Conservation (phyloP, 2,888 invertebrate species). For the Cheilosia grossa region DNA sequence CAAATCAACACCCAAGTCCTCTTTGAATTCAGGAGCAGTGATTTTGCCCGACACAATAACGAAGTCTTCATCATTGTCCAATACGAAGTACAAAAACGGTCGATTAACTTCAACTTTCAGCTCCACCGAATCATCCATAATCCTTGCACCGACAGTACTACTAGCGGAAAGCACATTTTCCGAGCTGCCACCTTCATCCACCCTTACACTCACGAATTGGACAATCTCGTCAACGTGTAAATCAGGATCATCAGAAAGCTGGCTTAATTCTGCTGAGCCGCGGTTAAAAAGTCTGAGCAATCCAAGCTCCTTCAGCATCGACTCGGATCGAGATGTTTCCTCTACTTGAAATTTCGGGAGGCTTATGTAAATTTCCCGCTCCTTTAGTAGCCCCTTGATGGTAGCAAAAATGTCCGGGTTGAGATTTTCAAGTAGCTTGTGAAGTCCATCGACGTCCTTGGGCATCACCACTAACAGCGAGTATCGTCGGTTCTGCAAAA, state of each 20-base stretch:
- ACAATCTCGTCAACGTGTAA: slow-evolving; percentile 88
- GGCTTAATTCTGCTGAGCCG: slow-evolving; percentile 85
- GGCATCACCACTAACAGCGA: slow-evolving; percentile 86
- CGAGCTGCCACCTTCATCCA: slow-evolving; percentile 85
- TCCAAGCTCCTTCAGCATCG: slow-evolving; percentile 85
- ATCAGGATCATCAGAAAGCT: slow-evolving; percentile 85
- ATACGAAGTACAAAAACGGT: slow-evolving; percentile 87
- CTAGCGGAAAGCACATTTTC: slow-evolving; percentile 83
- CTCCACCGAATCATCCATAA: slow-evolving; percentile 77
- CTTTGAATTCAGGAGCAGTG: slow-evolving; percentile 83
- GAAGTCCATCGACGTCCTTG: slow-evolving; percentile 85
- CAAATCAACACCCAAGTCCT: slow-evolving; percentile 55
- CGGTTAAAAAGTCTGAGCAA: slow-evolving; percentile 86
- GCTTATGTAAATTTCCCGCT: slow-evolving; percentile 83
- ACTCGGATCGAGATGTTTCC: slow-evolving; percentile 86
- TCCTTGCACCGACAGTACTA: slow-evolving; percentile 55
- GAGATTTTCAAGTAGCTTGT: slow-evolving; percentile 85
- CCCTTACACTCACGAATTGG: slow-evolving; percentile 86
- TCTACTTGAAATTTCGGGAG: slow-evolving; percentile 87
- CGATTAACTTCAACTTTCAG: slow-evolving; percentile 85
- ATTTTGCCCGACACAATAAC: slow-evolving; percentile 86
- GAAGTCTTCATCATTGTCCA: slow-evolving; percentile 85
- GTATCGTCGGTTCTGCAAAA: slow-evolving; percentile 85
- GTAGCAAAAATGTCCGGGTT: slow-evolving; percentile 82
- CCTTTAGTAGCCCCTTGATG: slow-evolving; percentile 73